phyloP scores from a whole-genome alignment of 2,888 invertebrate genomes.

The Eupithecia vulgata region DNA sequence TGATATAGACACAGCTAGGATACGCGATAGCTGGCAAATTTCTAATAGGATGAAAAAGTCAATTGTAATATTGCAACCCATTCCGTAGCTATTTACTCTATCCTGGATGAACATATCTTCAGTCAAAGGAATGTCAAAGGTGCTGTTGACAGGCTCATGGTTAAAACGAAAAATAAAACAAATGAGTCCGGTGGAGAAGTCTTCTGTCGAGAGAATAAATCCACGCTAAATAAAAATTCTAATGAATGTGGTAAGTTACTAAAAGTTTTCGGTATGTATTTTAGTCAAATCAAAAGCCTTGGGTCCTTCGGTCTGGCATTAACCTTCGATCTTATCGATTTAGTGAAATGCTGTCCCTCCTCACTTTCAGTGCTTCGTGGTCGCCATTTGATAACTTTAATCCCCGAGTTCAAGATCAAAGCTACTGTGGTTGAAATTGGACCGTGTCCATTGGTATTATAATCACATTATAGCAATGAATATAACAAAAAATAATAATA shows the following conservation, averaged over 20 bases:
- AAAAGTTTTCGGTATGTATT: too few relatives aligned
- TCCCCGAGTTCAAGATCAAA: not conserved
- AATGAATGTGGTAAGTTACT: too few relatives aligned
- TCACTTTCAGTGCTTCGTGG: conserved; percentile 6
- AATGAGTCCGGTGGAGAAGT: too few relatives aligned
- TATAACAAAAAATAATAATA: not conserved
- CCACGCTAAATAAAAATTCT: too few relatives aligned
- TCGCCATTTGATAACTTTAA: not conserved
- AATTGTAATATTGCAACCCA: too few relatives aligned
- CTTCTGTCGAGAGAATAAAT: too few relatives aligned
- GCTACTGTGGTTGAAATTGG: not conserved
- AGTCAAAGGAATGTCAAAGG: too few relatives aligned
- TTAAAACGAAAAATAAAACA: too few relatives aligned
- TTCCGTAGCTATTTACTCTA: too few relatives aligned
- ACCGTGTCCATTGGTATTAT: not conserved
- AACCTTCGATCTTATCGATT: not conserved
- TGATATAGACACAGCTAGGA: conserved; percentile 37
- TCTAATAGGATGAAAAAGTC: not conserved
- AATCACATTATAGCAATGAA: not conserved
- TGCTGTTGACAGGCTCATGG: too few relatives aligned
- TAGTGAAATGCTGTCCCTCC: not conserved
- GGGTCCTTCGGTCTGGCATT: not conserved
- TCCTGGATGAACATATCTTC: too few relatives aligned
- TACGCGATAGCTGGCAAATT: conserved; percentile 1
- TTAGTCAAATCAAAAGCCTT: too few relatives aligned